Conservation (phyloP, 2,797 vertebrate genomes). For the Poliocrania exsul region DNA sequence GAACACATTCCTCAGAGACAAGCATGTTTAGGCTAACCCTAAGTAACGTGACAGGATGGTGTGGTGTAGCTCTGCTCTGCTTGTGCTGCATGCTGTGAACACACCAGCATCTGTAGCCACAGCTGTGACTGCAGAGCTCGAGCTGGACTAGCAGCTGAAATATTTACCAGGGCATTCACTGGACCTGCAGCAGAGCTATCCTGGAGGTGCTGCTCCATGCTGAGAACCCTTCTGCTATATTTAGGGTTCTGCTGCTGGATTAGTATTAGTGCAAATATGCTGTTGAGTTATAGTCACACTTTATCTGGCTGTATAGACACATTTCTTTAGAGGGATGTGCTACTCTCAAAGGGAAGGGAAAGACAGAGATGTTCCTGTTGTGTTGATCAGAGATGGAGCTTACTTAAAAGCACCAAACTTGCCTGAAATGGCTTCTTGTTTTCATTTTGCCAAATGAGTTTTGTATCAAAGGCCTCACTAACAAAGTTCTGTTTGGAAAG, state of each 20-base stretch:
- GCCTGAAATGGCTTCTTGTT: accelerated
- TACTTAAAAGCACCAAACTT: not conserved
- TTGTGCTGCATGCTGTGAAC: not conserved
- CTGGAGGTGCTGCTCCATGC: not conserved
- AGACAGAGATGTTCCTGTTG: not conserved
- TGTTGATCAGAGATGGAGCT: not conserved
- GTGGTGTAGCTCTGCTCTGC: not conserved
- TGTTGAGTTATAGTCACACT: accelerated
- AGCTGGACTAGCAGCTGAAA: not conserved
- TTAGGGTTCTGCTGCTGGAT: accelerated
- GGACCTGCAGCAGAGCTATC: not conserved
- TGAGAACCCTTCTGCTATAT: not conserved
- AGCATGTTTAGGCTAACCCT: not conserved
- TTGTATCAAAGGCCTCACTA: not conserved
- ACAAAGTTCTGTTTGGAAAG: not conserved
- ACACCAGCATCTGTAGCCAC: not conserved
- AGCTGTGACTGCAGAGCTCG: not conserved
- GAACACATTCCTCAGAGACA: not conserved
- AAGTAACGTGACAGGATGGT: not conserved
- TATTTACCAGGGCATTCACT: not conserved
- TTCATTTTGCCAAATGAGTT: not conserved
- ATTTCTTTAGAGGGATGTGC: accelerated
- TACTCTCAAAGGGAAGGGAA: not conserved
- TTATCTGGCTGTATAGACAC: not conserved
- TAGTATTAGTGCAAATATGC: not conserved